Percentiles rank a stretch among this genome's conserved stretches.
These are phyloP conservation scores for Centropyge bicolor DNA, from an alignment of 2,797 vertebrate genomes.

Conservation along the genomic window DNA sequence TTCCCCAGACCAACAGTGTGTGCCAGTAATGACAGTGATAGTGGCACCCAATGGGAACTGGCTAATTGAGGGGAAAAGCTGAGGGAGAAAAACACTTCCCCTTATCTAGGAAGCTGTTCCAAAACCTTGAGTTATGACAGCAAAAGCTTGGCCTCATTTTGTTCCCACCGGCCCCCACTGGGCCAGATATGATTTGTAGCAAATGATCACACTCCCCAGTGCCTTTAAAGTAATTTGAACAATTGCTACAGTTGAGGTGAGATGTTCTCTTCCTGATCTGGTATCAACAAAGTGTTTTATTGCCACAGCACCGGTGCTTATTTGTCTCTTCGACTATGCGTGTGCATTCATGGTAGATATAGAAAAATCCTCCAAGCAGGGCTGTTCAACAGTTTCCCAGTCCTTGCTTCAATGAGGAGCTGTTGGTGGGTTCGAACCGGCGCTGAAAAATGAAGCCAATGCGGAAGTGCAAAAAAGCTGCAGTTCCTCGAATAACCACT, in stretches of 20 bases:
- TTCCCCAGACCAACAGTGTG: not conserved
- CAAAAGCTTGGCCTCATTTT: conserved; percentile 24
- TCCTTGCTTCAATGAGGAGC: not conserved
- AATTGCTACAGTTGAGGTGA: conserved; percentile 5
- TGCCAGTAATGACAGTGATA: not conserved
- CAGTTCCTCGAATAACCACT: too few relatives aligned
- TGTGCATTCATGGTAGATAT: too few relatives aligned
- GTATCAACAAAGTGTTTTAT: conserved; percentile 10
- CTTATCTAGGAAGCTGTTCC: conserved; percentile 16
- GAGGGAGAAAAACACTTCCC: not conserved
- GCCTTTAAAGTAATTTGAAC: conserved; percentile 14
- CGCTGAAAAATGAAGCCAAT: too few relatives aligned
- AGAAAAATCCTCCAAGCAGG: too few relatives aligned
- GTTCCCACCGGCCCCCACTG: conserved; percentile 15
- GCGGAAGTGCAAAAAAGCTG: too few relatives aligned
- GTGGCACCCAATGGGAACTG: not conserved
- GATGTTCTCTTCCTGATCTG: conserved; percentile 12
- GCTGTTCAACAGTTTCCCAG: too few relatives aligned
- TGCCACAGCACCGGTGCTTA: not conserved
- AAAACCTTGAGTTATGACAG: conserved; percentile 15
- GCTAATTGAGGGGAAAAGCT: not conserved
- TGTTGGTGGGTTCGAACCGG: not conserved
- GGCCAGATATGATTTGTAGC: conserved; percentile 48
- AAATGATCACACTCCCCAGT: conserved; percentile 7
- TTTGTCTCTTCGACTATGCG: not conserved